phyloP scores from a whole-genome alignment of 53 echinoderm and acorn worm genomes.

The Antedon mediterranea region DNA sequence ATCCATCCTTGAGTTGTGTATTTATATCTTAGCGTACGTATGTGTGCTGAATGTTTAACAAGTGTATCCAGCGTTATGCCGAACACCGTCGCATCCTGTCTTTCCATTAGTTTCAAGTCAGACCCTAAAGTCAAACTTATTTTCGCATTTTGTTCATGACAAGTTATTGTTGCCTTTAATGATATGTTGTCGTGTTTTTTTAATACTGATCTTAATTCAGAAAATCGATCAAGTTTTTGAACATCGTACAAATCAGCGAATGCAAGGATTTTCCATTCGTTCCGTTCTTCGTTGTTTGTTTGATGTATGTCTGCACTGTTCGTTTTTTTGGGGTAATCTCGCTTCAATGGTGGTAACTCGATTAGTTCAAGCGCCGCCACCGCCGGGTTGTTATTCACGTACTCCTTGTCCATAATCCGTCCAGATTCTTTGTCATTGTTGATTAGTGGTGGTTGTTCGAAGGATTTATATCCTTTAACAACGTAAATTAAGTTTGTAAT shows the following conservation, averaged over 20 bases:
- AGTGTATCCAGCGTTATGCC: background rate
- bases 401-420: too few relatives aligned
- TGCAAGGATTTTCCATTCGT: background rate
- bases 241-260: background rate
- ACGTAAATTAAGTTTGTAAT: background rate
- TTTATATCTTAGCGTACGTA: background rate
- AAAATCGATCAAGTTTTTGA: background rate
- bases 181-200: background rate
- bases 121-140: background rate
- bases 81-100: background rate
- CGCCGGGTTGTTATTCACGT: too few relatives aligned
- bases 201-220: background rate
- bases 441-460: too few relatives aligned
- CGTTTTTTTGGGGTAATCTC: too few relatives aligned
- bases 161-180: background rate
- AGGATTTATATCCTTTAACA: background rate
- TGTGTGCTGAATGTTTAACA: background rate
- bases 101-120: background rate
- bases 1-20: conserved; percentile 28
- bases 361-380: too few relatives aligned
- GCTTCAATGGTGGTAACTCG: too few relatives aligned
- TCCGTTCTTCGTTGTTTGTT: background rate
- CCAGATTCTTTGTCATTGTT: too few relatives aligned
- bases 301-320: background rate
- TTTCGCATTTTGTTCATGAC: background rate